Conservation (phyloP, 2,888 invertebrate genomes). For the Cylloceria caligata region DNA sequence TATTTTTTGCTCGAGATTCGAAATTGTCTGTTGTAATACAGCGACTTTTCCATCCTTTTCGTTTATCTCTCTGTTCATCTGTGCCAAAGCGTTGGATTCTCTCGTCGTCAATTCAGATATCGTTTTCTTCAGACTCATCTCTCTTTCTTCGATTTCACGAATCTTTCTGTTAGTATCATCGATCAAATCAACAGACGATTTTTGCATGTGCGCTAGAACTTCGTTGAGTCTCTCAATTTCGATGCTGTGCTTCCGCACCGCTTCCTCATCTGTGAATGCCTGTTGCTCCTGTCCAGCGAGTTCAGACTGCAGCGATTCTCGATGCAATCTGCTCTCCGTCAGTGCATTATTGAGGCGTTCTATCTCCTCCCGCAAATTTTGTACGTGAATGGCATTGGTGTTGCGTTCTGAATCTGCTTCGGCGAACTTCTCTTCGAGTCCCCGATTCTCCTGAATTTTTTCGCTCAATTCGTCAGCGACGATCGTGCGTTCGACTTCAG, state of each 20-base stretch:
- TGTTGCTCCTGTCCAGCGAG: constrained; percentile 56
- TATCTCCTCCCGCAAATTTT: constrained; percentile 55
- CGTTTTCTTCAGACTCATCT: constrained; percentile 49
- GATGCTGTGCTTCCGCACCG: constrained; percentile 23
- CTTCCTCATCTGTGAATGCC: constrained; percentile 42
- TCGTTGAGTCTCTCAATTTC: constrained; percentile 56
- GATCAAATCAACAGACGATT: constrained; percentile 38
- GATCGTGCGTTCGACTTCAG: constrained; percentile 65
- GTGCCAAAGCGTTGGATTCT: constrained; percentile 54
- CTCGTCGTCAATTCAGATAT: constrained; percentile 51
- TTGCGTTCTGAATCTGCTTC: constrained; percentile 69
- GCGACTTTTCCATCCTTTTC: constrained; percentile 72
- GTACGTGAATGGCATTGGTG: not conserved
- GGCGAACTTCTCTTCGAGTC: constrained; percentile 75
- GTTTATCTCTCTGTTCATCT: constrained; percentile 55
- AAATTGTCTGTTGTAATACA: constrained; percentile 69
- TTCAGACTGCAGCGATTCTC: constrained; percentile 57
- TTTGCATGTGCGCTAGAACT: constrained; percentile 28
- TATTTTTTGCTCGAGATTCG: constrained; percentile 66
- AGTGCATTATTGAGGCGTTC: constrained; percentile 48
- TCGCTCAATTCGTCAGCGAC: not conserved
- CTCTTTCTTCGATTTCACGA: constrained; percentile 58
- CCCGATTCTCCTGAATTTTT: not conserved
- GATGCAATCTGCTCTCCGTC: constrained; percentile 47
- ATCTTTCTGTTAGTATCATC: constrained; percentile 34